Percentiles rank a stretch among this genome's conserved stretches.
These are phyloP conservation scores for Ptilorrhoa leucosticta DNA, from an alignment of 2,113 vertebrate genomes.

Conservation along the genomic window DNA sequence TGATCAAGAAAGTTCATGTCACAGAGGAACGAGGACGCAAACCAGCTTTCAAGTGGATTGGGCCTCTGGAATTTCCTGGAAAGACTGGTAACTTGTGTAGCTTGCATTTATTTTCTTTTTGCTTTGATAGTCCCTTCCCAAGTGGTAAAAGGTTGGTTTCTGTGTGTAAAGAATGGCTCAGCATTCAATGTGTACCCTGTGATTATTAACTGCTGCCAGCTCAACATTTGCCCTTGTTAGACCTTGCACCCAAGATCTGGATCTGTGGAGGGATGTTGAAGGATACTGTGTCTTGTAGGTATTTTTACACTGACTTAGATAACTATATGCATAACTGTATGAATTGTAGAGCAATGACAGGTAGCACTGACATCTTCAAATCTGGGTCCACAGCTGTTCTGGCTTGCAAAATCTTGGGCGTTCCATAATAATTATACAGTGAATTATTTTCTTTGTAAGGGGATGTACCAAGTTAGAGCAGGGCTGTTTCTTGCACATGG, in stretches of 20 bases:
- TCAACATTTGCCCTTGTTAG: background rate
- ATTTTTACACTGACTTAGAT: background rate
- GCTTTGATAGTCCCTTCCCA: background rate
- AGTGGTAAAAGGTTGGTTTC: background rate
- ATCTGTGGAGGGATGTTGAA: background rate
- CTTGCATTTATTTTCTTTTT: background rate
- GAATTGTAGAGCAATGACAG: background rate
- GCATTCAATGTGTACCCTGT: background rate
- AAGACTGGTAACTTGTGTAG: conserved; percentile 50
- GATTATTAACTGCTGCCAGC: background rate
- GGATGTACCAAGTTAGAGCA: background rate
- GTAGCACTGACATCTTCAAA: background rate
- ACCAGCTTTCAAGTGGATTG: conserved; percentile 92
- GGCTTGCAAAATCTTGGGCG: background rate
- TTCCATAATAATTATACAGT: background rate
- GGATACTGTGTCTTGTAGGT: background rate
- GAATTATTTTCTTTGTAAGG: background rate
- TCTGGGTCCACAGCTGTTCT: background rate
- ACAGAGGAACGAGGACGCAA: conserved; percentile 86
- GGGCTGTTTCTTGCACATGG: background rate
- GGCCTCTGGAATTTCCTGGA: conserved; percentile 79
- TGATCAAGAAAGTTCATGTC: conserved; percentile 90
- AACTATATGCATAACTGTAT: background rate
- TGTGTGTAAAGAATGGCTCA: background rate
- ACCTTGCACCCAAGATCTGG: background rate